Conservation (phyloP, 2,797 vertebrate genomes). For the Erethizon dorsatum region DNA sequence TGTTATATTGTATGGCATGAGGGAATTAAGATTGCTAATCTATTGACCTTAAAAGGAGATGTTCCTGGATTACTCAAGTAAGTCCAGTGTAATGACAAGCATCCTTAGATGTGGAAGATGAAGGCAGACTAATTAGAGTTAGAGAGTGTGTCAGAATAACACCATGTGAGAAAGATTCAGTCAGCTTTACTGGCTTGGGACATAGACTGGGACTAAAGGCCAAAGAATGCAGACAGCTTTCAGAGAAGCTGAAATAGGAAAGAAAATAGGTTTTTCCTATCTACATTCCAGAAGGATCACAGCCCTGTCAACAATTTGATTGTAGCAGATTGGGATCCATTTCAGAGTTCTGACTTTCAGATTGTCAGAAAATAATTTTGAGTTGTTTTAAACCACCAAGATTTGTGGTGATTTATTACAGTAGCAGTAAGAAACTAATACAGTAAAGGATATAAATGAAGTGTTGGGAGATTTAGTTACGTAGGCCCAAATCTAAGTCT, state of each 20-base stretch:
- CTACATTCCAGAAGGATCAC: not conserved
- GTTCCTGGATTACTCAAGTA: not conserved
- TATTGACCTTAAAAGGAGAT: not conserved
- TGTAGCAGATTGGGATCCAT: not conserved
- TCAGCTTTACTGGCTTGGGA: not conserved
- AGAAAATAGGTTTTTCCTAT: not conserved
- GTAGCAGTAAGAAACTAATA: not conserved
- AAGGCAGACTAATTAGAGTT: not conserved
- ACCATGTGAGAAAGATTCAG: not conserved
- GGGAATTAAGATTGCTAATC: constrained; percentile 10
- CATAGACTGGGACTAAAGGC: not conserved
- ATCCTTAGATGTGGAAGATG: not conserved
- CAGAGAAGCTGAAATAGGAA: not conserved
- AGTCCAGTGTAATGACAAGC: not conserved
- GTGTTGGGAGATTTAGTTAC: not conserved
- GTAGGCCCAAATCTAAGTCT: not conserved
- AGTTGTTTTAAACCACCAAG: not conserved
- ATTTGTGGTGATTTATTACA: not conserved
- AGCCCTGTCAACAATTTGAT: not conserved
- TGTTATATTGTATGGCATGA: not conserved
- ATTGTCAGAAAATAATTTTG: not conserved
- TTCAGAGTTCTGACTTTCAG: not conserved
- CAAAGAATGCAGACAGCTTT: not conserved
- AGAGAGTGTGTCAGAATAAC: not conserved
- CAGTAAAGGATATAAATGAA: not conserved